Percentiles rank a stretch among this genome's conserved stretches.
Evolutionary conservation across 2,113 vertebrate genomes (phyloP).

Genomic region (Galeopterus variegatus): DNA sequence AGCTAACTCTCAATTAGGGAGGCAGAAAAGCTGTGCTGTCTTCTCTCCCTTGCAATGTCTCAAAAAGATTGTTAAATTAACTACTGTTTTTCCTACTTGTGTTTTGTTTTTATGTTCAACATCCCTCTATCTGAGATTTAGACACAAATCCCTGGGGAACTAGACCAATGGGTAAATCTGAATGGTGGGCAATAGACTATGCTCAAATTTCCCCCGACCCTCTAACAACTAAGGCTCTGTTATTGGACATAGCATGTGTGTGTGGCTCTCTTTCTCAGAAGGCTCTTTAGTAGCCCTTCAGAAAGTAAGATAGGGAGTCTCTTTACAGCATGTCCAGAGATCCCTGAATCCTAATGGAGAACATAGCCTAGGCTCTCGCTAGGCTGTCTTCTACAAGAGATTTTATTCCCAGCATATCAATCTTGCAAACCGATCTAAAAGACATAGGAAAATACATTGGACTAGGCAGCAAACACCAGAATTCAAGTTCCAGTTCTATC

Average conservation of each 20-base stretch:
- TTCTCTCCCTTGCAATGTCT: neutral
- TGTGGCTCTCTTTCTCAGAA: neutral
- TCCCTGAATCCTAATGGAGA: conserved; percentile 1
- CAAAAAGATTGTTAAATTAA: conserved; percentile 59
- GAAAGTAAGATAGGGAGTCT: neutral
- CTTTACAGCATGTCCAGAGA: neutral
- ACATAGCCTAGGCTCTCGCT: neutral
- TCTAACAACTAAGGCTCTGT: neutral
- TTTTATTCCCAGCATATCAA: conserved; percentile 29
- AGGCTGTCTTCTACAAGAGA: neutral
- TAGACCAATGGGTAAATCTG: conserved; percentile 3
- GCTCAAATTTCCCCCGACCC: neutral
- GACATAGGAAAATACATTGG: conserved; percentile 15
- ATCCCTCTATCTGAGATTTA: conserved; percentile 22
- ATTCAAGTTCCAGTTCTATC: conserved; percentile 63
- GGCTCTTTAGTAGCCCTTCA: neutral
- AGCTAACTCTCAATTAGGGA: conserved; percentile 58
- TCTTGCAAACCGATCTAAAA: conserved; percentile 62
- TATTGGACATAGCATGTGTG: neutral
- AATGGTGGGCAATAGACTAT: neutral
- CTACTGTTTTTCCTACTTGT: neutral
- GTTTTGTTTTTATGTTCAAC: conserved; percentile 11
- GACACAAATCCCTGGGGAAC: neutral
- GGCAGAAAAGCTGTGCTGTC: neutral
- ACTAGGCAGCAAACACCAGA: conserved; percentile 49